phyloP scores from a whole-genome alignment of 2,888 invertebrate species.

The Stenotaenia linearis region DNA sequence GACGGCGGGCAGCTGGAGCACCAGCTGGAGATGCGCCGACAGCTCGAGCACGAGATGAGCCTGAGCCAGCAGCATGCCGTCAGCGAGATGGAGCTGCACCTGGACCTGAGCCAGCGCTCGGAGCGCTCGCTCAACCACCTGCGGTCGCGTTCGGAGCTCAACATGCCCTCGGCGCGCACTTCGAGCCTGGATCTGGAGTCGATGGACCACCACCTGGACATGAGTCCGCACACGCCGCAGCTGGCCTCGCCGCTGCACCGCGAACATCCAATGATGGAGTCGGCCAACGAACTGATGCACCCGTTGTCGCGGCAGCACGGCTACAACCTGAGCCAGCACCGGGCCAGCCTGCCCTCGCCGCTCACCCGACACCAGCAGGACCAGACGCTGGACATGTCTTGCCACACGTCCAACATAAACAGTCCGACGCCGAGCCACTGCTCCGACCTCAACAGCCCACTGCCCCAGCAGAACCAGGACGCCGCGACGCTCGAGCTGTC shows the following conservation, averaged over 20 bases:
- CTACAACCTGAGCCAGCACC: constrained; percentile 14
- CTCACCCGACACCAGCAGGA: neutral
- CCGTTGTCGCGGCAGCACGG: constrained; percentile 27
- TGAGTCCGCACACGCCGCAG: constrained; percentile 17
- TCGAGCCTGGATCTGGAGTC: no score
- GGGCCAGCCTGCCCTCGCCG: neutral
- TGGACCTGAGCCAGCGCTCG: neutral
- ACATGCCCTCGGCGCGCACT: no score
- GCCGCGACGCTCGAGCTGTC: constrained; percentile 7
- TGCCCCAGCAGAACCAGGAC: neutral
- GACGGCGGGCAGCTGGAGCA: neutral
- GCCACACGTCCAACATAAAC: constrained; percentile 24
- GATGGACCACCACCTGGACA: neutral
- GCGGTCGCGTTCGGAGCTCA: neutral
- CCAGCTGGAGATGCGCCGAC: constrained; percentile 10
- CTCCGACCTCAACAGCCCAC: constrained; percentile 12
- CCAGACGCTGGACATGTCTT: constrained; percentile 24
- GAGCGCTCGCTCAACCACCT: neutral
- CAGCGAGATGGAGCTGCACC: neutral
- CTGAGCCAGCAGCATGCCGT: neutral
- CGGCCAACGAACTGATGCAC: neutral
- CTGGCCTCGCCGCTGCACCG: neutral
- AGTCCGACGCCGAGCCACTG: constrained; percentile 20
- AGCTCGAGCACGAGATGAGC: constrained; percentile 18
- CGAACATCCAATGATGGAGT: constrained; percentile 26